Evolutionary conservation across 1,140 invertebrate species (phyloP).

Genomic region (Brachionus rotundiformis): DNA sequence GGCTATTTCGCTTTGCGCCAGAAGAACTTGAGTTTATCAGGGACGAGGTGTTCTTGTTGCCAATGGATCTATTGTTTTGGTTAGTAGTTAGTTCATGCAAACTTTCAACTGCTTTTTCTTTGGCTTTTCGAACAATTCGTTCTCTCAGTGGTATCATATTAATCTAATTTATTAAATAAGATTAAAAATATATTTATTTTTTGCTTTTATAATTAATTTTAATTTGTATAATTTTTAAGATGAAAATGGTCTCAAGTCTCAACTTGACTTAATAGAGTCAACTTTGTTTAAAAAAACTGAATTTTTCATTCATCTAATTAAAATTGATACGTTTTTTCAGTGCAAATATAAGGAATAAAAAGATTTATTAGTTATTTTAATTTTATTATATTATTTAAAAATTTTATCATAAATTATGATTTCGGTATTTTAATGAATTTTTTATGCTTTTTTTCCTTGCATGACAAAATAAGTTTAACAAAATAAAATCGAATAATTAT

Average conservation of each 20-base stretch:
- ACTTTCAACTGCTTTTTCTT: slow-evolving; percentile 44
- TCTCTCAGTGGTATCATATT: slow-evolving; percentile 46
- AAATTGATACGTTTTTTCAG: not conserved
- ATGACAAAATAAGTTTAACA: too few relatives aligned
- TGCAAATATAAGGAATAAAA: not conserved
- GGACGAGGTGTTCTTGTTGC: not conserved
- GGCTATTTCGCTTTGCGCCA: not conserved
- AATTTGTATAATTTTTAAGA: too few relatives aligned
- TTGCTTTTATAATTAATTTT: too few relatives aligned
- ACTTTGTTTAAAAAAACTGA: not conserved
- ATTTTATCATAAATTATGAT: not conserved
- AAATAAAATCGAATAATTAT: too few relatives aligned
- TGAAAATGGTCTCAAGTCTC: slow-evolving; percentile 11
- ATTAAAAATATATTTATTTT: not conserved
- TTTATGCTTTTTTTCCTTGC: too few relatives aligned
- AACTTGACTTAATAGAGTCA: not conserved
- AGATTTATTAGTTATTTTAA: not conserved
- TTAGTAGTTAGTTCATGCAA: slow-evolving; percentile 40
- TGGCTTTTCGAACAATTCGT: slow-evolving; percentile 41
- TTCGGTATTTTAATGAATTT: too few relatives aligned
- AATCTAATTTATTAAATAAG: not conserved
- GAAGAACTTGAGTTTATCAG: not conserved
- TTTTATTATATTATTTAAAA: too few relatives aligned
- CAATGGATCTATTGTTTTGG: slow-evolving; percentile 24
- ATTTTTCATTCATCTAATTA: slow-evolving; percentile 10